These are phyloP conservation scores for Tethea ocularis DNA, from an alignment of 2,888 invertebrate species.

Conservation along the genomic window DNA sequence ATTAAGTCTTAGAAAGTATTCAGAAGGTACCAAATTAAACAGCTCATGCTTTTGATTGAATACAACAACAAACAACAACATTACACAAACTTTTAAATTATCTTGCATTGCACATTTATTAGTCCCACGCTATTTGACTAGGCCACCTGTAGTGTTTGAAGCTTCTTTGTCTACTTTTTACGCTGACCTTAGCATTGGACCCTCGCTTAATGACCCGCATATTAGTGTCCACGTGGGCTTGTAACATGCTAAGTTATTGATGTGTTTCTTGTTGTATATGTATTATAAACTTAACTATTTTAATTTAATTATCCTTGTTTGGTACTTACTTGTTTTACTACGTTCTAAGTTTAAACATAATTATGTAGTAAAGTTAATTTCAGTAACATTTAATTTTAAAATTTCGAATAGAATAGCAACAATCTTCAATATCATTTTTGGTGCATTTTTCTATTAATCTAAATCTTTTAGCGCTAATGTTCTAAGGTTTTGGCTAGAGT, in stretches of 20 bases:
- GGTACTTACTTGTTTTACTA: neutral
- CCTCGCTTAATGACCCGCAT: slow-evolving; percentile 19
- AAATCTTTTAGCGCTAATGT: too few relatives aligned
- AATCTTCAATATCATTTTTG: too few relatives aligned
- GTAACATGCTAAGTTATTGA: slow-evolving; percentile 5
- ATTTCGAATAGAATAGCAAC: too few relatives aligned
- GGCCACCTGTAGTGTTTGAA: slow-evolving; percentile 12
- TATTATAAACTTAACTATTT: neutral
- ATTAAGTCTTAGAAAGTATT: neutral
- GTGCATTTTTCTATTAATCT: too few relatives aligned
- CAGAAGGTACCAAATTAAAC: neutral
- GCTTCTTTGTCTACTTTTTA: slow-evolving; percentile 13
- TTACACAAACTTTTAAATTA: neutral
- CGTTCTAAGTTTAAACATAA: neutral
- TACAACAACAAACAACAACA: neutral
- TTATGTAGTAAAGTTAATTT: neutral
- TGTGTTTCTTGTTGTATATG: neutral
- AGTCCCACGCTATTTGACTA: slow-evolving; percentile 12
- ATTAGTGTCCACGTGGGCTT: slow-evolving; percentile 12
- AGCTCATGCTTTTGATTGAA: neutral
- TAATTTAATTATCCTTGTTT: neutral
- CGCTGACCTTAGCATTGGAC: slow-evolving; percentile 1
- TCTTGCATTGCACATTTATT: neutral
- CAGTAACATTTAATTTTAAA: neutral
- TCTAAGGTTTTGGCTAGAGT: too few relatives aligned